These are phyloP conservation scores for Enteromius unitaeniatus DNA, from an alignment of 2,797 vertebrate genomes.

Conservation along the genomic window DNA sequence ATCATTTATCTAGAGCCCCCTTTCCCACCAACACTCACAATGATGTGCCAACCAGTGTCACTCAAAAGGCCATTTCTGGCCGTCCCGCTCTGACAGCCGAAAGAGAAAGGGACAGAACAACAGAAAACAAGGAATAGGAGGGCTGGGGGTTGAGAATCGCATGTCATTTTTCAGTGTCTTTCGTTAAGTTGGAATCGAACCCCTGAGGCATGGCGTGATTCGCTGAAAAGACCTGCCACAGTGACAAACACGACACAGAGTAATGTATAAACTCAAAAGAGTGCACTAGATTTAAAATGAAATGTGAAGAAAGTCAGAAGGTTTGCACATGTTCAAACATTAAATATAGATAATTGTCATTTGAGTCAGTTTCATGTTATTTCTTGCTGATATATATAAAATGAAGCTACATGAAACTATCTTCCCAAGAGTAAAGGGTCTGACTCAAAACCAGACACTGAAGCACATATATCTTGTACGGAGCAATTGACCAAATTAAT, in stretches of 20 bases:
- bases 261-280: not conserved
- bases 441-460: constrained; percentile 20
- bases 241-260: not conserved
- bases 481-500: constrained; percentile 51
- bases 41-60: constrained; percentile 72
- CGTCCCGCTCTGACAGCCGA: constrained; percentile 59
- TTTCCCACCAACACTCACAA: constrained; percentile 69
- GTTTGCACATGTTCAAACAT: not conserved
- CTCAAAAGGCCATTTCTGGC: constrained; percentile 81
- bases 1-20: constrained; percentile 73
- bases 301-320: not conserved
- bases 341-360: not conserved
- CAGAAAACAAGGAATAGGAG: constrained; percentile 42
- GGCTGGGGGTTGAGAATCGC: constrained; percentile 41
- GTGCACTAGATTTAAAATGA: not conserved
- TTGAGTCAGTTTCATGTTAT: not conserved
- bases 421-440: constrained; percentile 23
- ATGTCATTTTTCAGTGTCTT: constrained; percentile 28
- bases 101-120: constrained; percentile 24
- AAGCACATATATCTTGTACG: constrained; percentile 40
- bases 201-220: constrained; percentile 18
- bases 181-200: not conserved
- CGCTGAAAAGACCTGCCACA: constrained; percentile 2
- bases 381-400: not conserved
- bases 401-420: not conserved